Conservation (phyloP, 2,113 vertebrate genomes). For the Ancistrus triradiatus region DNA sequence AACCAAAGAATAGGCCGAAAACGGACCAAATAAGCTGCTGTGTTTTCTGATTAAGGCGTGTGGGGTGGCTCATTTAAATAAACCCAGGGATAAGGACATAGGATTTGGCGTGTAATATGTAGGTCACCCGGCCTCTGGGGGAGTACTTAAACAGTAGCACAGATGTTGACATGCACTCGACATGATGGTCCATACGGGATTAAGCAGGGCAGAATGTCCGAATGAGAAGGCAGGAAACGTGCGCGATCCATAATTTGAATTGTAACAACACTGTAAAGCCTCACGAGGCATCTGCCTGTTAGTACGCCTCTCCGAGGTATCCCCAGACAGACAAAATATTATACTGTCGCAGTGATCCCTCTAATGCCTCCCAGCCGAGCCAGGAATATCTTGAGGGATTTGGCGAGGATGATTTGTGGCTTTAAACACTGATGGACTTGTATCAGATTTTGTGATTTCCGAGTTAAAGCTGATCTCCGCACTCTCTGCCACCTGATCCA, state of each 20-base stretch:
- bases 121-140: slow-evolving; percentile 11
- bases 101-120: slow-evolving; percentile 29
- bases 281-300: slow-evolving; percentile 49
- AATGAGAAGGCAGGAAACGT: slow-evolving; percentile 11
- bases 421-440: slow-evolving; percentile 74
- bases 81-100: neutral
- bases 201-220: slow-evolving; percentile 36
- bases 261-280: slow-evolving; percentile 41
- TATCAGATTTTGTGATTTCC: slow-evolving; percentile 68
- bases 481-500: slow-evolving; percentile 39
- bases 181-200: slow-evolving; percentile 24
- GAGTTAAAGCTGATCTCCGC: slow-evolving; percentile 59
- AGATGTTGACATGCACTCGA: slow-evolving; percentile 35
- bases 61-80: neutral
- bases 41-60: neutral
- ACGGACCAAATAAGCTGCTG: neutral
- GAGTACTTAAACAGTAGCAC: slow-evolving; percentile 27
- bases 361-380: slow-evolving; percentile 73
- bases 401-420: slow-evolving; percentile 69
- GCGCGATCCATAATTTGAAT: slow-evolving; percentile 25
- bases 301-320: slow-evolving; percentile 4
- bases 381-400: slow-evolving; percentile 76
- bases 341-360: slow-evolving; percentile 68
- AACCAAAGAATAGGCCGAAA: neutral
- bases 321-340: slow-evolving; percentile 66